A percentile compares a stretch with the other conserved stretches of the same genome.
These are phyloP conservation scores for Drosophila mettleri DNA, from an alignment of 2,888 invertebrate genomes.

Conservation along the genomic window DNA sequence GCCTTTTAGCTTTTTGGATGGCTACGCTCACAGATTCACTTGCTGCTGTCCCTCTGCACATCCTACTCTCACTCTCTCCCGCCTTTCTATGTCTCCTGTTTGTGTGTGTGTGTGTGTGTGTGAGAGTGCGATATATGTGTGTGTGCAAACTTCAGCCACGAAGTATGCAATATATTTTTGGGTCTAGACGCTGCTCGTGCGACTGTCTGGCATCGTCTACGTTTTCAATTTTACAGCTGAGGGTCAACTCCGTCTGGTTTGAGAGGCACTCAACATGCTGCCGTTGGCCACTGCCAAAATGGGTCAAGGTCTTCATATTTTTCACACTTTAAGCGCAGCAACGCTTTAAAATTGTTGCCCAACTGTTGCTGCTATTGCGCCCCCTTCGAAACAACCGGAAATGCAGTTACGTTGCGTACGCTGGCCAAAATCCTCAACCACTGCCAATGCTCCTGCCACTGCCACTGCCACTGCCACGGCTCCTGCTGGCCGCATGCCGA, in stretches of 20 bases:
- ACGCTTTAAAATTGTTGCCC: slow-evolving; percentile 60
- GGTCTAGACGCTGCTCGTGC: slow-evolving; percentile 64
- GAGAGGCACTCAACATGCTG: slow-evolving; percentile 32
- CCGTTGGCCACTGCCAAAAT: slow-evolving; percentile 30
- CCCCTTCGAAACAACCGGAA: slow-evolving; percentile 48
- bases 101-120: slow-evolving; percentile 25
- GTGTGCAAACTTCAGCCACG: slow-evolving; percentile 67
- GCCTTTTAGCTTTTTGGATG: slow-evolving; percentile 56
- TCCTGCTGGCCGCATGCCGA: slow-evolving; percentile 46
- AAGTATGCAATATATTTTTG: slow-evolving; percentile 79
- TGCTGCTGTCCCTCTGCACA: slow-evolving; percentile 17
- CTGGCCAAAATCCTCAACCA: slow-evolving; percentile 44
- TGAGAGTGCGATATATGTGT: slow-evolving; percentile 57
- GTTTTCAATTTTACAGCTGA: slow-evolving; percentile 54
- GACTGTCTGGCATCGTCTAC: slow-evolving; percentile 59
- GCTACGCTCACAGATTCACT: slow-evolving; percentile 27
- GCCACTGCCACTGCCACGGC: not conserved
- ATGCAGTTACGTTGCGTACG: slow-evolving; percentile 68
- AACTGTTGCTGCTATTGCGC: slow-evolving; percentile 62
- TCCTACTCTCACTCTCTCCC: not conserved
- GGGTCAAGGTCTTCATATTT: slow-evolving; percentile 73
- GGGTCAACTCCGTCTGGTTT: slow-evolving; percentile 49
- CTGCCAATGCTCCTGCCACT: not conserved
- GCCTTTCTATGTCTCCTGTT: not conserved
- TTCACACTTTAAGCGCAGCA: slow-evolving; percentile 62